Base-by-base conservation (phyloP, 2,888 invertebrate species). In the Euplexia lucipara region DNA sequence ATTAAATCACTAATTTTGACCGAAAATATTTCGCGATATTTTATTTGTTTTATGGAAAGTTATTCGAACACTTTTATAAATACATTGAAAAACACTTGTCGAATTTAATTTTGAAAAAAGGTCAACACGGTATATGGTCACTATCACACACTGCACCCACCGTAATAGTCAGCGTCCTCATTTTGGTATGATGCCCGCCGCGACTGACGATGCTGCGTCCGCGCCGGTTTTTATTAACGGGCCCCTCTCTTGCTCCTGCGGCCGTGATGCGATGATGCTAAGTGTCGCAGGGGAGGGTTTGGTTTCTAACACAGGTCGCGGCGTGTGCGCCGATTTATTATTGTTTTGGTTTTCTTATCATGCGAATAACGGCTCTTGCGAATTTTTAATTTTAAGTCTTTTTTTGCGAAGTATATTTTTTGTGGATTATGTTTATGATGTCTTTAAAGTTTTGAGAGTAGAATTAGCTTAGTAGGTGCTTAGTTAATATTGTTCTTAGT, bases 121-220 rank as follows among this genome's bases (percentile, higher is more conserved):
- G n/a, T n/a, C n/a, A 81, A 81, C 85, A 83, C 63, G 83, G 83
- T 83, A 82, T 70, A 84, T 83, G 78, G 75, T 74, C 78, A 80
- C 80, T 77, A 54, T 65, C 75, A 77, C 82, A 79, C 67, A 70
- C 71, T 60, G 49, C 85, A 93, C 93, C 91, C 91, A 93, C 93
- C 93, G 91, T 91, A 47, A 90, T 81, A 78, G 91, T 87, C 87
- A 92, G 90, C 90, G 91, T 89, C 89, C 93, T 91, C 93, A 93
- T 93, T 84, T 89, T 89, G 89, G 79, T 78, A 84, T 86, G 90
- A 86, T 88, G 85, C 81, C 85, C 88, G 87, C 88, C 87, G 89
- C 90, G 91, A 93, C 93, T 93, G 92, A 71, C 84, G 70, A 49
- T 62, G 61, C 48, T 64, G 62, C 73, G 80, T 57, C 42, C 20